These are phyloP conservation scores for Characodon lateralis DNA, from an alignment of 2,797 vertebrate genomes.

Conservation along the genomic window DNA sequence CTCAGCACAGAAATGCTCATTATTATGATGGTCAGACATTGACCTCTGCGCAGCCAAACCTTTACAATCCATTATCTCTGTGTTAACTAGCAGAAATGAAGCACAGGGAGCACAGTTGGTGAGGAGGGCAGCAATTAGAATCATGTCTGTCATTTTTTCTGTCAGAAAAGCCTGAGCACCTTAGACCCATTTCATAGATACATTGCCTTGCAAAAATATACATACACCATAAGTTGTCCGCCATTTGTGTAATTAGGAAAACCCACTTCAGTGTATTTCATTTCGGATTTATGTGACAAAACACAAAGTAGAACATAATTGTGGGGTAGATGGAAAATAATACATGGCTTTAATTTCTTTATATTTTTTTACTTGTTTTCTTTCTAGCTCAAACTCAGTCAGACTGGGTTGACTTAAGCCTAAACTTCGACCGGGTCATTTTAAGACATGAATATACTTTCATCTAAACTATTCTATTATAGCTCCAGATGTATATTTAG, in stretches of 20 bases:
- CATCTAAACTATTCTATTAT: too few species aligned
- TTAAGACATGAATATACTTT: too few species aligned
- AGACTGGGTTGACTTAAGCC: too few species aligned
- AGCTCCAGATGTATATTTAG: too few species aligned
- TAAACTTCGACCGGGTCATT: too few species aligned
- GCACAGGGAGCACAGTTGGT: constrained; percentile 31
- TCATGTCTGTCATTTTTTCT: constrained; percentile 28
- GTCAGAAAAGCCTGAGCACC: constrained; percentile 14
- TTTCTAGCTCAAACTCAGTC: too few species aligned
- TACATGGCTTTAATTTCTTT: too few species aligned
- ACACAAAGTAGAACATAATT: background rate
- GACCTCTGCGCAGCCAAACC: constrained; percentile 48
- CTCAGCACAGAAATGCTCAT: constrained; percentile 34
- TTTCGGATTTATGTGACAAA: background rate
- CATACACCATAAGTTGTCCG: background rate
- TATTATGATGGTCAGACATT: constrained; percentile 40
- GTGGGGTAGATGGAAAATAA: background rate
- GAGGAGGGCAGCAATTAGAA: constrained; percentile 46
- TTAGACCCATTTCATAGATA: background rate
- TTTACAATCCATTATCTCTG: constrained; percentile 51
- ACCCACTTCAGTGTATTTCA: too few species aligned
- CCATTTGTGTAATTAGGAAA: background rate
- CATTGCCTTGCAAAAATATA: background rate
- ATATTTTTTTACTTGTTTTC: too few species aligned
- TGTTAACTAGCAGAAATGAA: constrained; percentile 49